These are phyloP conservation scores for Pteromalus puparum DNA, from an alignment of 1,140 invertebrate species.

Conservation along the genomic window DNA sequence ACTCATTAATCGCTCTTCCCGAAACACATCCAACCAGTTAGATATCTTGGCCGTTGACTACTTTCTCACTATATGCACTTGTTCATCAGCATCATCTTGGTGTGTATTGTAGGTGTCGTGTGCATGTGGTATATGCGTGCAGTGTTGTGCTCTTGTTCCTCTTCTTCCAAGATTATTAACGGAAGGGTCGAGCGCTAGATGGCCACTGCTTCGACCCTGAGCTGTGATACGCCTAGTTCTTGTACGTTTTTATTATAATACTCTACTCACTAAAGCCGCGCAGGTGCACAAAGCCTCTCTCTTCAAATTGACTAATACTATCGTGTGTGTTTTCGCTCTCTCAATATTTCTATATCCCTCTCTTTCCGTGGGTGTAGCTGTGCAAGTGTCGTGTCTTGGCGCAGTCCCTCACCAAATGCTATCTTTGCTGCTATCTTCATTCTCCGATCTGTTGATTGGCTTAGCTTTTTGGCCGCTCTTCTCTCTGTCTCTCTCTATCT, in stretches of 20 bases:
- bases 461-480: conserved; percentile 27
- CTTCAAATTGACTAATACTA: conserved; percentile 67
- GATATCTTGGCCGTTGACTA: conserved; percentile 11
- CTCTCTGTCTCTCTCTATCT: not conserved
- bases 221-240: conserved; percentile 1
- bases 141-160: not conserved
- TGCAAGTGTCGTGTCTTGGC: conserved; percentile 21
- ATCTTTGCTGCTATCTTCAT: conserved; percentile 11
- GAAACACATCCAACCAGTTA: conserved; percentile 37
- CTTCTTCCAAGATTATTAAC: conserved; percentile 10
- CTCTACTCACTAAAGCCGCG: conserved; percentile 28
- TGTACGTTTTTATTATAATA: conserved; percentile 12
- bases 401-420: not conserved
- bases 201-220: not conserved
- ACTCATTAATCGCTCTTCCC: conserved; percentile 20
- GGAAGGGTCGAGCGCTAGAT: conserved; percentile 1
- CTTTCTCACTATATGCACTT: too few relatives aligned
- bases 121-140: not conserved
- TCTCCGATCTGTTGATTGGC: not conserved
- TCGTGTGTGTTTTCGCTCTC: conserved; percentile 58
- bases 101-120: not conserved
- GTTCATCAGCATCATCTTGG: not conserved
- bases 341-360: conserved; percentile 46
- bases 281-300: conserved; percentile 43
- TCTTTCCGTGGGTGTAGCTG: not conserved